phyloP scores from a whole-genome alignment of 1,140 invertebrate genomes.

The Heliothis subflexa region DNA sequence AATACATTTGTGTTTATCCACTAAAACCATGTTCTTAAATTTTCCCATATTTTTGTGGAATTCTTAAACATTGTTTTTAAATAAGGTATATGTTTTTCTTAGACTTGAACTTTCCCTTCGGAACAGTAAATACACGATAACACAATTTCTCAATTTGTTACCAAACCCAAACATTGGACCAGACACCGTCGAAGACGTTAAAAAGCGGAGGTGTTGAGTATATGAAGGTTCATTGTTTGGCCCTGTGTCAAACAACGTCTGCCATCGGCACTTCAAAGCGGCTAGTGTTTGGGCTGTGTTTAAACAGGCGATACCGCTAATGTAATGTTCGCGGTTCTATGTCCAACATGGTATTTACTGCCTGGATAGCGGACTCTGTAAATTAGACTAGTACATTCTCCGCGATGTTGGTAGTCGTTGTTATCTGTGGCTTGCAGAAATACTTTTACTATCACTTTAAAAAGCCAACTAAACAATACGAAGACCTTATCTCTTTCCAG shows the following conservation, averaged over 20 bases:
- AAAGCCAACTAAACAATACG: slow-evolving; percentile 1
- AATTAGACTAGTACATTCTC: slow-evolving; percentile 6
- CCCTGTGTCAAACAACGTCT: slow-evolving; percentile 64
- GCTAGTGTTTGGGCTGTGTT: slow-evolving; percentile 53
- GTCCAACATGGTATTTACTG: slow-evolving; percentile 45
- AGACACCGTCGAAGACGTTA: slow-evolving; percentile 71
- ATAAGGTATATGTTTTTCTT: slow-evolving; percentile 44
- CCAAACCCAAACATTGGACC: slow-evolving; percentile 57
- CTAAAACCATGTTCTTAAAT: background rate
- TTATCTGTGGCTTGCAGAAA: slow-evolving; percentile 17
- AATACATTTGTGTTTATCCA: slow-evolving; percentile 10
- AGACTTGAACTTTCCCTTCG: slow-evolving; percentile 47
- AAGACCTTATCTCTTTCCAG: slow-evolving; percentile 4
- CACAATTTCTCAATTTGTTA: slow-evolving; percentile 63
- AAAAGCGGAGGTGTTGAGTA: slow-evolving; percentile 75
- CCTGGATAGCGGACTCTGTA: slow-evolving; percentile 37
- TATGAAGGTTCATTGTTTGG: slow-evolving; percentile 75
- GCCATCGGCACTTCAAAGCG: slow-evolving; percentile 77
- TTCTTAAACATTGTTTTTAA: slow-evolving; percentile 20
- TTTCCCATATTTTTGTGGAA: background rate
- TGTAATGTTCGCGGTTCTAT: slow-evolving; percentile 50
- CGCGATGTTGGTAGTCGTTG: slow-evolving; percentile 5
- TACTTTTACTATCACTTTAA: slow-evolving; percentile 27
- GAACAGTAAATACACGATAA: slow-evolving; percentile 54
- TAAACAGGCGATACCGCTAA: slow-evolving; percentile 73